phyloP scores from a whole-genome alignment of 2,797 vertebrate species.

The Naso thynnoides region DNA sequence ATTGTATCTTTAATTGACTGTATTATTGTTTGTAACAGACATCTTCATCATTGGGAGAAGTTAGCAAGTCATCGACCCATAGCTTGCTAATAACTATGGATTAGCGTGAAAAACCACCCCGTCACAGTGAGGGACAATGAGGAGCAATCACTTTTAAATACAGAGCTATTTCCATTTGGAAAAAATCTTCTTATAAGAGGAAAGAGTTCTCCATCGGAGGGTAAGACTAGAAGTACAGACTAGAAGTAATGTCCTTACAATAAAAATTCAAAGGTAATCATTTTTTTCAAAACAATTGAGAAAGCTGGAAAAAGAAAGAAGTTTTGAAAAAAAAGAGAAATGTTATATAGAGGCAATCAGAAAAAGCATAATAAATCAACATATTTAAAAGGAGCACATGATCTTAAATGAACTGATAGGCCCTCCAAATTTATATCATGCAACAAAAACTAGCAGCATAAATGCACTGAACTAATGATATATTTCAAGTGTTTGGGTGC shows the following conservation, averaged over 20 bases:
- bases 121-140: constrained; percentile 16
- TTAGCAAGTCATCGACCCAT: constrained; percentile 70
- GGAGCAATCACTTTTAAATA: constrained; percentile 26
- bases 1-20: constrained; percentile 78
- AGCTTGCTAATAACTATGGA: constrained; percentile 69
- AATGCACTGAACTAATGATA: neutral
- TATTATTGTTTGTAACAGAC: constrained; percentile 67
- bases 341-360: neutral
- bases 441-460: neutral
- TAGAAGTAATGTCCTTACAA: too few species aligned
- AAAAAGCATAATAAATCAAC: neutral
- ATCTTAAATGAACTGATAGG: neutral
- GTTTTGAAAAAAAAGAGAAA: too few species aligned
- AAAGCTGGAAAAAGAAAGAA: too few species aligned
- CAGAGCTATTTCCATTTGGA: constrained; percentile 5
- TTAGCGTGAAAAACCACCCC: constrained; percentile 57
- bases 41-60: constrained; percentile 71
- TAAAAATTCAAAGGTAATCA: too few species aligned
- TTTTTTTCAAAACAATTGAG: neutral
- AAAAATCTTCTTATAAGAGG: constrained; percentile 1
- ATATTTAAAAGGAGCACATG: neutral
- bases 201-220: neutral
- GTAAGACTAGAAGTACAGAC: too few species aligned
- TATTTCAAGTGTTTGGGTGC: neutral
- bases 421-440: neutral